Evolutionary conservation across 2,113 vertebrate species (phyloP), one percentile per base, ranked within the genome.

Genomic region (Clarias gariepinus): DNA sequence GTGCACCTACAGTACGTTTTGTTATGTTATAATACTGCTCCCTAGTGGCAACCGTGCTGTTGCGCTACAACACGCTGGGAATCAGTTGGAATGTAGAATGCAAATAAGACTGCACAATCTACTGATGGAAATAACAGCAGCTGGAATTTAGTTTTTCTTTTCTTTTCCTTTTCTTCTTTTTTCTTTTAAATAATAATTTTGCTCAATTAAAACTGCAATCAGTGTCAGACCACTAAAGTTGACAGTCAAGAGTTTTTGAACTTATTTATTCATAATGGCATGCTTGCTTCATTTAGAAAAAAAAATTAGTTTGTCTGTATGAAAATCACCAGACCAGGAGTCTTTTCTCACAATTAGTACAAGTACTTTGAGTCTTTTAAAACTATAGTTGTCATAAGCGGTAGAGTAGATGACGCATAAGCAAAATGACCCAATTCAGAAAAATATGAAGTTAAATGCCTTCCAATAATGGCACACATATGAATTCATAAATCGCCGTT

Each of bases 1-100:
- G 69, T 84, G 83, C 83, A 74, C 69, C 53, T 63, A 63, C 83
- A 76, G 55, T 25, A 68, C 28, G 28, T 30, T 47, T 86, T 64
- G 1, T 52, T 55, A 3, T 53, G 2, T 52, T 55, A 3, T 53
- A 16, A 55, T 55, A 18, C 41, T 55, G 9, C 28, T 55, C 13
- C 16, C 15, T 8, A 18, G 25, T 3, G 15, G 52, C n/a, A 8
- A 16, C 18, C 25, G 53, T 2, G 41, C 41, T 16, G 12, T 53
- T 82, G 61, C 81, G 53, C 81, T 82, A n/a, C 15, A 47, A 18
- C 3, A 41, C 47, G 3, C 30, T 25, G 30, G 55, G n/a, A 33
- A 15, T 61, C 57, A 18, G 53, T 30, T 58, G 16, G 5, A 2
- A 30, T 28, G 28, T 36, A 74, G 36, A 47, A 23, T 23, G 36